A percentile compares a stretch with the other conserved stretches of the same genome.
Conservation (phyloP, 1,140 invertebrate genomes). For the Brachionus asplanchnoidis region DNA sequence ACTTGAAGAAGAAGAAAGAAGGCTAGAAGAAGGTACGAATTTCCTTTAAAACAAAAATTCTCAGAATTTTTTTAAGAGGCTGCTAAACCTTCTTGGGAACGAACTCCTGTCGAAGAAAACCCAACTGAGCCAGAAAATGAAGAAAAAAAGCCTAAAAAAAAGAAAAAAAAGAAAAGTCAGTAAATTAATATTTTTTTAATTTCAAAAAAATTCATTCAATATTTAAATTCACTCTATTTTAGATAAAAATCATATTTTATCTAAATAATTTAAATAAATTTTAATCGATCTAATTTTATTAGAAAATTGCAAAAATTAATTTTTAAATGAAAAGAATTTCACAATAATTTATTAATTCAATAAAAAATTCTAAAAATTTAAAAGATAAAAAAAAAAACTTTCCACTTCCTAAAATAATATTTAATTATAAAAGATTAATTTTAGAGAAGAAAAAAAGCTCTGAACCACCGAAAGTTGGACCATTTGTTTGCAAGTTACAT, state of each 20-base stretch:
- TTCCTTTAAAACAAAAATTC: too few species aligned
- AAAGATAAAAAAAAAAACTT: background rate
- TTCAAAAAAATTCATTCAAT: background rate
- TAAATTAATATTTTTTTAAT: background rate
- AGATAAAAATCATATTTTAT: too few species aligned
- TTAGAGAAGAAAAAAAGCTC: slow-evolving; percentile 52
- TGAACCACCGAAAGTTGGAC: slow-evolving; percentile 51
- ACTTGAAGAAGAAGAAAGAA: slow-evolving; percentile 49
- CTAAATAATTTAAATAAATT: too few species aligned
- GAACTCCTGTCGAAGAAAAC: background rate
- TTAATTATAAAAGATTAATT: background rate
- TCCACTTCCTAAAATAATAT: too few species aligned
- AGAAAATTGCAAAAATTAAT: slow-evolving; percentile 11
- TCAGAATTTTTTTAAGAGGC: background rate
- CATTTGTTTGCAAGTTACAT: slow-evolving; percentile 54
- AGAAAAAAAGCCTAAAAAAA: slow-evolving; percentile 16
- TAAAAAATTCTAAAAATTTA: background rate
- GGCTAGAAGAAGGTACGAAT: background rate
- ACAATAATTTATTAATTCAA: background rate
- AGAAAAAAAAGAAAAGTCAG: slow-evolving; percentile 48
- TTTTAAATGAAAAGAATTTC: too few species aligned
- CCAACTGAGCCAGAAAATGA: background rate
- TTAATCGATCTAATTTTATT: background rate
- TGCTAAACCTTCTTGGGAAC: slow-evolving; percentile 29
- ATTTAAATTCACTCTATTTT: too few species aligned